Conservation (phyloP, 2,113 vertebrate species). For the Bujurquina vittata region DNA sequence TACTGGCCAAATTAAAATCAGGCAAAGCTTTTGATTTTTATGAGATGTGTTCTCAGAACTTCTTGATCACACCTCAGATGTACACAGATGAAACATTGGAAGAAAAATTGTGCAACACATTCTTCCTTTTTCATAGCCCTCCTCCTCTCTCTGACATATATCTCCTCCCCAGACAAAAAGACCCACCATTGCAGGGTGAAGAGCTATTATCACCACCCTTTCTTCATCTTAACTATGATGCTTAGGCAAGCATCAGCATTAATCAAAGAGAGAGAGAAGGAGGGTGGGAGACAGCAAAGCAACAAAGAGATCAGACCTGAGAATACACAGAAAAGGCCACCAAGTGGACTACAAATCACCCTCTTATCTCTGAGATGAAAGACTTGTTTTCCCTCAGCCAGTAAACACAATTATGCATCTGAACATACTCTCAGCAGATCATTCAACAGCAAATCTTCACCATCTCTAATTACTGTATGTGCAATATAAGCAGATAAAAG, state of each 20-base stretch:
- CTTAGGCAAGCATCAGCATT: slow-evolving; percentile 56
- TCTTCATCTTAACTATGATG: slow-evolving; percentile 64
- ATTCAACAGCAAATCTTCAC: slow-evolving; percentile 65
- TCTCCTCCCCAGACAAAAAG: slow-evolving; percentile 29
- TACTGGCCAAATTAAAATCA: too few species aligned
- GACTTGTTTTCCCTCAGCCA: slow-evolving; percentile 61
- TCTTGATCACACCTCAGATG: not conserved
- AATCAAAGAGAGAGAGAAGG: slow-evolving; percentile 37
- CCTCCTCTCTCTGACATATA: slow-evolving; percentile 3
- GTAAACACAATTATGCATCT: slow-evolving; percentile 74
- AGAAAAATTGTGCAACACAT: not conserved
- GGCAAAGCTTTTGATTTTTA: too few species aligned
- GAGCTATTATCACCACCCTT: slow-evolving; percentile 62
- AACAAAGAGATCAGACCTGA: slow-evolving; percentile 60
- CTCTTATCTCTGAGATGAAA: slow-evolving; percentile 74
- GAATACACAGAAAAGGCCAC: slow-evolving; percentile 55
- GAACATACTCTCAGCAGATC: slow-evolving; percentile 64
- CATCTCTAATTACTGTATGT: slow-evolving; percentile 65
- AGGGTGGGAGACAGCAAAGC: slow-evolving; percentile 21
- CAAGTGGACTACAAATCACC: slow-evolving; percentile 64
- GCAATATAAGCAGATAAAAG: slow-evolving; percentile 61
- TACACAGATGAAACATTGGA: not conserved
- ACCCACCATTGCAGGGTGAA: slow-evolving; percentile 33
- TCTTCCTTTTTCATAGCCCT: not conserved
- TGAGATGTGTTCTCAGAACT: too few species aligned